These are phyloP conservation scores for Acanthurus leucopareius DNA, from an alignment of 2,797 vertebrate species.

Conservation along the genomic window DNA sequence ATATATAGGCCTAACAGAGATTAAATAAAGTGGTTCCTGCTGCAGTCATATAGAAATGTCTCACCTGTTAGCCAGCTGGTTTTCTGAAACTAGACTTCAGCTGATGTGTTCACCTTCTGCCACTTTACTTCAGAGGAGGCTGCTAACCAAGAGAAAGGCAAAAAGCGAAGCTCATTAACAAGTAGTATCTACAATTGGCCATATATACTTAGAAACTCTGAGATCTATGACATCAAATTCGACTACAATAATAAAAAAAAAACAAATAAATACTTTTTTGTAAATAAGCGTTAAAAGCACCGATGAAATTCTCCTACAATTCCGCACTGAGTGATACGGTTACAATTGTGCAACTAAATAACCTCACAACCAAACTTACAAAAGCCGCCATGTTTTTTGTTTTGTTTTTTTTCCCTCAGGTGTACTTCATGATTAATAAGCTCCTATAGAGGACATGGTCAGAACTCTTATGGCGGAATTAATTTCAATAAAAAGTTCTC, in stretches of 20 bases:
- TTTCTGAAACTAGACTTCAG: not conserved
- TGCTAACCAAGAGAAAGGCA: not conserved
- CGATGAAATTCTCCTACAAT: too few relatives aligned
- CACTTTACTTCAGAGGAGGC: not conserved
- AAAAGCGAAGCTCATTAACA: not conserved
- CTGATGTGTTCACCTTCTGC: not conserved
- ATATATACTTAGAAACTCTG: not conserved
- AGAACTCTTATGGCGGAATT: too few relatives aligned
- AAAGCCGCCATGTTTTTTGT: not conserved
- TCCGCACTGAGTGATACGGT: not conserved
- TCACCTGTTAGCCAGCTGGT: constrained; percentile 11
- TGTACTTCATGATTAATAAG: not conserved
- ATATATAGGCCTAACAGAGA: not conserved
- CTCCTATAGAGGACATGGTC: not conserved
- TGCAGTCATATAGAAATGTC: not conserved
- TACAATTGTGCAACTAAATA: not conserved
- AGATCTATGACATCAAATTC: not conserved
- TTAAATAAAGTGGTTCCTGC: not conserved
- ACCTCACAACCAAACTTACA: too few relatives aligned
- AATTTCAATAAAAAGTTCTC: not conserved
- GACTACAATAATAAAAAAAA: not conserved
- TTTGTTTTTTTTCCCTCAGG: too few relatives aligned
- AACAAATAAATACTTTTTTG: not conserved
- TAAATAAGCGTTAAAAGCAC: not conserved
- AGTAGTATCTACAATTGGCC: not conserved